These are phyloP conservation scores for Pollicipes pollicipes DNA, from an alignment of 1,140 invertebrate genomes.

Conservation along the genomic window DNA sequence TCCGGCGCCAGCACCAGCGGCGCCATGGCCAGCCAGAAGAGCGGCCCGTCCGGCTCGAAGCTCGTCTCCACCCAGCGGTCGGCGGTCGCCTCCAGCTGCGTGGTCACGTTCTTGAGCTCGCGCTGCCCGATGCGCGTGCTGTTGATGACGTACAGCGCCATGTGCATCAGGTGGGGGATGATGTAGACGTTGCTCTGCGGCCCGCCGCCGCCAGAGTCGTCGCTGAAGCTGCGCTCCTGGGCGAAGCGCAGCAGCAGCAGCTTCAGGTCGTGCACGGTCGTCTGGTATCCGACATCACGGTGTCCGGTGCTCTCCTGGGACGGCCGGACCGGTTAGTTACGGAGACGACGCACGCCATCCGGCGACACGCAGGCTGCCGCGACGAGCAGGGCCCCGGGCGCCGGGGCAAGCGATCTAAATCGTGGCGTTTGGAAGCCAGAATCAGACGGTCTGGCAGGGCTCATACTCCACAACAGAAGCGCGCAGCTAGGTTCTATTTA, in stretches of 20 bases:
- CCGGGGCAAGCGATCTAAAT: too few relatives aligned
- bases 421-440: too few relatives aligned
- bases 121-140: constrained; percentile 22
- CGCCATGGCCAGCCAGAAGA: constrained; percentile 66
- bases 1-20: constrained; percentile 54
- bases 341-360: constrained; percentile 27
- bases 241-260: constrained; percentile 74
- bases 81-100: constrained; percentile 42
- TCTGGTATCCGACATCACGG: constrained; percentile 66
- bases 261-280: constrained; percentile 86
- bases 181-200: constrained; percentile 94
- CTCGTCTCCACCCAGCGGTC: constrained; percentile 49
- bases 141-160: constrained; percentile 86
- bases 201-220: constrained; percentile 89
- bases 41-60: constrained; percentile 73
- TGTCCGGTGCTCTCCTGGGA: constrained; percentile 22
- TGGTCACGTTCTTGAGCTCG: constrained; percentile 50
- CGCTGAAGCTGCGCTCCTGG: constrained; percentile 85
- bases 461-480: too few relatives aligned
- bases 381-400: too few relatives aligned
- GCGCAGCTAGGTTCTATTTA: too few relatives aligned
- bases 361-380: too few relatives aligned
- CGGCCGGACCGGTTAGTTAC: constrained; percentile 22
- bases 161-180: constrained; percentile 82
- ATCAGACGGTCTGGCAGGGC: too few relatives aligned